A percentile compares a stretch with the other conserved stretches of the same genome.
These are phyloP conservation scores for Sycophila sp. DNA, from an alignment of 1,140 invertebrate species.

Conservation along the genomic window DNA sequence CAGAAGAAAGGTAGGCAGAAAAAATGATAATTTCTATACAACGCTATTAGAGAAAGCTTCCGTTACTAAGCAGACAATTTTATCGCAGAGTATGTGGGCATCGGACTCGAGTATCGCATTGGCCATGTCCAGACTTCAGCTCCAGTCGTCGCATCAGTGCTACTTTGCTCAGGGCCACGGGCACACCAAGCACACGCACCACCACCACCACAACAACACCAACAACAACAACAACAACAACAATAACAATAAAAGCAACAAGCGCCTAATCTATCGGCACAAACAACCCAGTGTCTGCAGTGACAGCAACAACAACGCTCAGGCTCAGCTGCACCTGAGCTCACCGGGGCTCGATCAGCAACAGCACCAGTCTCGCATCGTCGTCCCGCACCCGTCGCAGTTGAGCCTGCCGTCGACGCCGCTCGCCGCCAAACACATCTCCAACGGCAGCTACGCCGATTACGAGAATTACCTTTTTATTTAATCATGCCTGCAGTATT, in stretches of 20 bases:
- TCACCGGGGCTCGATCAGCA: no score
- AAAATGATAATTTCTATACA: neutral
- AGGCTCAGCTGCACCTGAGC: constrained; percentile 33
- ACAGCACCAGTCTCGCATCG: constrained; percentile 47
- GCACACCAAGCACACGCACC: constrained; percentile 40
- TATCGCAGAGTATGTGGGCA: constrained; percentile 61
- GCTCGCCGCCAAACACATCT: constrained; percentile 59
- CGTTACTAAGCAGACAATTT: neutral
- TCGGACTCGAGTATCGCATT: constrained; percentile 63
- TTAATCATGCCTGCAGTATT: constrained; percentile 45
- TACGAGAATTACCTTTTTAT: constrained; percentile 74
- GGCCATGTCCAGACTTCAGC: constrained; percentile 59
- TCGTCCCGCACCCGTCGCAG: constrained; percentile 55
- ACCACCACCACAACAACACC: constrained; percentile 23
- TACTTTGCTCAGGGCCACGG: constrained; percentile 10
- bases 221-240: neutral
- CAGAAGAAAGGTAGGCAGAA: constrained; percentile 67
- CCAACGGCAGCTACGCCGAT: constrained; percentile 65
- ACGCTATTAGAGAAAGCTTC: no score
- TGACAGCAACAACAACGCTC: constrained; percentile 24
- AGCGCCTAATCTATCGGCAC: neutral
- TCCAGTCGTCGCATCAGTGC: constrained; percentile 40
- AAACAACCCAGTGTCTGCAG: constrained; percentile 34
- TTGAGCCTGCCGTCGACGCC: constrained; percentile 62
- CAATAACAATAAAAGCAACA: constrained; percentile 22